phyloP scores from a whole-genome alignment of 2,113 vertebrate species.

The Carlito syrichta region DNA sequence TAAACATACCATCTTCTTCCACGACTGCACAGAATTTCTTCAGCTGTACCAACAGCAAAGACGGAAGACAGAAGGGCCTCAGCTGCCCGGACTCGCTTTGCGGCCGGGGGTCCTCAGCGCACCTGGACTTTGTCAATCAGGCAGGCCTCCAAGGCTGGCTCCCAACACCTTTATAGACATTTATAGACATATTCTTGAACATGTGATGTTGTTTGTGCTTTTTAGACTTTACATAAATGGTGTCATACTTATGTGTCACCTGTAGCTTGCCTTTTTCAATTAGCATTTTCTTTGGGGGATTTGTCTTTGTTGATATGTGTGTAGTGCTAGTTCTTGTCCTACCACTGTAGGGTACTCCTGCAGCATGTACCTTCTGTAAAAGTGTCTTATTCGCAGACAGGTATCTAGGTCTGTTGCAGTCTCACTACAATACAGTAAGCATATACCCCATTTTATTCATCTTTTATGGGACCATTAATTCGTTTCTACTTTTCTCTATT shows the following conservation, averaged over 20 bases:
- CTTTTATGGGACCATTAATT: not conserved
- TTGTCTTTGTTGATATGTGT: not conserved
- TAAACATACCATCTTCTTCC: no score
- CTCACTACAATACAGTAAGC: not conserved
- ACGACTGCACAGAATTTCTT: no score
- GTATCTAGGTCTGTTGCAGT: not conserved
- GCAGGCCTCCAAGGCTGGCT: no score
- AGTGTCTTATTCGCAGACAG: rapidly evolving
- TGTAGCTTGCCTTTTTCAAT: not conserved
- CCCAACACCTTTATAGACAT: no score
- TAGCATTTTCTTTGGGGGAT: not conserved
- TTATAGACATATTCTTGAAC: not conserved
- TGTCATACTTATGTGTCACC: not conserved
- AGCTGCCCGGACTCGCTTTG: no score
- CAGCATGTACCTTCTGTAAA: not conserved
- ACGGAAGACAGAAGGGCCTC: no score
- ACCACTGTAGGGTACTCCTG: not conserved
- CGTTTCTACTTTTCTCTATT: not conserved
- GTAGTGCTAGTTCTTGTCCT: not conserved
- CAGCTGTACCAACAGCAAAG: no score
- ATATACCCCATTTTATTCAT: not conserved
- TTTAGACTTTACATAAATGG: not conserved
- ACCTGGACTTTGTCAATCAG: no score
- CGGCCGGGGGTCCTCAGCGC: no score
- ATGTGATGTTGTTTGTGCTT: not conserved